These are phyloP conservation scores for Corythornis vintsioides DNA, from an alignment of 2,113 vertebrate species.

Conservation along the genomic window DNA sequence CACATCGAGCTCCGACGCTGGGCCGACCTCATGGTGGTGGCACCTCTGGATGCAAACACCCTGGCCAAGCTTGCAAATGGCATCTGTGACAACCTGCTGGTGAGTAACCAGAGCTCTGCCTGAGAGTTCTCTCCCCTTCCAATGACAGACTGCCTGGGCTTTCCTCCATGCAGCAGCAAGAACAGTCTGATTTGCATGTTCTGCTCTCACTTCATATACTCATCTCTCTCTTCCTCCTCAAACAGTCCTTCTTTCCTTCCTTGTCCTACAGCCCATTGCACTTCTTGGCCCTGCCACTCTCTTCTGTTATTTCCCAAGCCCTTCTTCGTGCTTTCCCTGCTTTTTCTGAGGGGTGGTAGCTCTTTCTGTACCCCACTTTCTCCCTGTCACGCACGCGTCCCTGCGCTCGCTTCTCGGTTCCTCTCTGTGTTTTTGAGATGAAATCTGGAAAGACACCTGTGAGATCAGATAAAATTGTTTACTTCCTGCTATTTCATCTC, in stretches of 20 bases:
- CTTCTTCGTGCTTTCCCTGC: background rate
- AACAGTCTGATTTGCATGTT: background rate
- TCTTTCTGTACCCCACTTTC: background rate
- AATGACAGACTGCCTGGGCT: background rate
- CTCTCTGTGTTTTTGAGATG: background rate
- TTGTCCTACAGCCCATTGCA: background rate
- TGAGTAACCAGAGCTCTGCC: conserved; percentile 68
- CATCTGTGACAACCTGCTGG: conserved; percentile 96
- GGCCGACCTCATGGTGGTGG: conserved; percentile 91
- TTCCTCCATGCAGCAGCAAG: background rate
- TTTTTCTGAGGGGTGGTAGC: background rate
- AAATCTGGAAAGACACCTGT: conserved; percentile 8
- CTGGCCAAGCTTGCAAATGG: conserved; percentile 93
- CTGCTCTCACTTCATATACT: background rate
- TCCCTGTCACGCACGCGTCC: background rate
- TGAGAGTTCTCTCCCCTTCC: background rate
- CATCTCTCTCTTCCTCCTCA: background rate
- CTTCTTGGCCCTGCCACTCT: accelerated
- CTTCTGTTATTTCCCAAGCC: background rate
- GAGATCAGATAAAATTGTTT: conserved; percentile 27
- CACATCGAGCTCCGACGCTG: conserved; percentile 94
- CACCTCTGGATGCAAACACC: conserved; percentile 95
- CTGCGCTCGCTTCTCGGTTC: background rate
- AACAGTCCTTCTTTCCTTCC: background rate
- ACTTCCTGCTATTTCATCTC: conserved; percentile 35